Evolutionary conservation across 1,140 invertebrate species (phyloP).

Genomic region (Phortica variegata): DNA sequence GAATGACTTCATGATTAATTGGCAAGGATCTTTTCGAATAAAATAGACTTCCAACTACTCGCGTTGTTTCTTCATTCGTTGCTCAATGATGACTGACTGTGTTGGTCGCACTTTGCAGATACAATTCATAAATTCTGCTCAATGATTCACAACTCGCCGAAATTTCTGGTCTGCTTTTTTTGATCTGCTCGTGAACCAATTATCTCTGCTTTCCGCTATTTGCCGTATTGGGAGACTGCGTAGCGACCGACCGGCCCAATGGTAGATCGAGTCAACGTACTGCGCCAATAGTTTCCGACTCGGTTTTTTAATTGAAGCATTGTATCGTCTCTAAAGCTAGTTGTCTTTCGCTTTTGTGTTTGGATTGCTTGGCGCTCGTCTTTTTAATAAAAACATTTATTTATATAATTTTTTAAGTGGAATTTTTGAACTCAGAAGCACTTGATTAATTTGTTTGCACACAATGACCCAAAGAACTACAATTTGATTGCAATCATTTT

Average conservation of each 20-base stretch:
- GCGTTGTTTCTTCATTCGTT: too few relatives aligned
- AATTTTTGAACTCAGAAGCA: too few relatives aligned
- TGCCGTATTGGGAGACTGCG: conserved; percentile 16
- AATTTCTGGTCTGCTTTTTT: conserved; percentile 24
- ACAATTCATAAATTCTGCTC: not conserved
- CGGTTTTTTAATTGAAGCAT: conserved; percentile 23
- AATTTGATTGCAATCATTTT: too few relatives aligned
- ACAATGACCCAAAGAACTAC: too few relatives aligned
- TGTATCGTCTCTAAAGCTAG: not conserved
- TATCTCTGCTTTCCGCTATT: conserved; percentile 30
- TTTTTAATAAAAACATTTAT: too few relatives aligned
- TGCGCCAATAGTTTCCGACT: conserved; percentile 10
- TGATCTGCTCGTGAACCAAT: conserved; percentile 30
- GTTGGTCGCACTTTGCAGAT: not conserved
- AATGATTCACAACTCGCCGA: conserved; percentile 1
- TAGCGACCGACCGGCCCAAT: not conserved
- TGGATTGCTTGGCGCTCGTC: not conserved
- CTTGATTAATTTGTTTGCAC: too few relatives aligned
- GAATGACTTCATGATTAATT: too few relatives aligned
- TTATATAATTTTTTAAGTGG: too few relatives aligned
- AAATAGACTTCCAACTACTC: too few relatives aligned
- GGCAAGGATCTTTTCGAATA: too few relatives aligned
- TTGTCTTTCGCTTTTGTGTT: not conserved
- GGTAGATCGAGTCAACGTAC: not conserved
- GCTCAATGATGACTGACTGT: conserved; percentile 23